A percentile compares a stretch with the other conserved stretches of the same genome.
Conservation (phyloP, 2,888 invertebrate species). For the Bruchidius siliquastri region DNA sequence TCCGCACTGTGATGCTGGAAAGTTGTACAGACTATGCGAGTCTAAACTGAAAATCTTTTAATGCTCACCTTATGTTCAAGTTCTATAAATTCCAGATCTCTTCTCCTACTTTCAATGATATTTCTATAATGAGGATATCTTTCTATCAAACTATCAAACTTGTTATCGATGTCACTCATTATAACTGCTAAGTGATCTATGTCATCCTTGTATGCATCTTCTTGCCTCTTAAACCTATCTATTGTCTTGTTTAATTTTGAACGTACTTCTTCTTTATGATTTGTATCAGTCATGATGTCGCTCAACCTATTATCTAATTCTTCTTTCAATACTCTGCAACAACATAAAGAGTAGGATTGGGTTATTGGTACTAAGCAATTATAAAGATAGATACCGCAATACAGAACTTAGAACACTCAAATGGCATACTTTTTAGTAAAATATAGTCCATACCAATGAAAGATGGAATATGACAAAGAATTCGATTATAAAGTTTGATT, state of each 20-base stretch:
- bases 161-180: slow-evolving; percentile 27
- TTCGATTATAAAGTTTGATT: too few relatives aligned
- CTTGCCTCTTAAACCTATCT: slow-evolving; percentile 32
- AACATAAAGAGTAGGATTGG: too few relatives aligned
- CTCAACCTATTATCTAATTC: slow-evolving; percentile 36
- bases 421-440: too few relatives aligned
- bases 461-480: too few relatives aligned
- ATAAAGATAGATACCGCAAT: too few relatives aligned
- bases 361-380: too few relatives aligned
- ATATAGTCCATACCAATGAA: too few relatives aligned
- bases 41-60: too few relatives aligned
- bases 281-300: slow-evolving; percentile 29
- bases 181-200: slow-evolving; percentile 26
- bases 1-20: too few relatives aligned
- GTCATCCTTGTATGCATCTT: slow-evolving; percentile 25
- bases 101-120: slow-evolving; percentile 21
- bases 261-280: slow-evolving; percentile 33
- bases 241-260: slow-evolving; percentile 31
- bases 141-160: slow-evolving; percentile 25
- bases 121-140: slow-evolving; percentile 26
- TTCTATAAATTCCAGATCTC: background rate
- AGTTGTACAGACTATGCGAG: too few relatives aligned
- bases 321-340: slow-evolving; percentile 34
- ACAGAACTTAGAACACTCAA: too few relatives aligned
- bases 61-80: slow-evolving; percentile 9